Evolutionary conservation across 2,113 vertebrate genomes (phyloP).

Genomic region (Ptychochromis oligacanthus): DNA sequence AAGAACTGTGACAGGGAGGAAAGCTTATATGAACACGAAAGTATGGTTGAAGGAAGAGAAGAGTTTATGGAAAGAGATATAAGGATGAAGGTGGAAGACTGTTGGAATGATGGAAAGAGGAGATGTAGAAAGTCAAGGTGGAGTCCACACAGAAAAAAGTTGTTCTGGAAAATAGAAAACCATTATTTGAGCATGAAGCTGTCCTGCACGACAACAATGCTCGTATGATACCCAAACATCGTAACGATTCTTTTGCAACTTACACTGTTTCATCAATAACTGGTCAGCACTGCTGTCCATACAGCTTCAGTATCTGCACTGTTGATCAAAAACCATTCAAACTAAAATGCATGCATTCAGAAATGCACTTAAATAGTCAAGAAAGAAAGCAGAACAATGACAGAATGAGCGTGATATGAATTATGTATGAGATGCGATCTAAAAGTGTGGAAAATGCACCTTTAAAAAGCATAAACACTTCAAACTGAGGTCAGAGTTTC

Average conservation of each 20-base stretch:
- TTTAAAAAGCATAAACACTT: neutral
- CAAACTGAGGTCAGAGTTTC: neutral
- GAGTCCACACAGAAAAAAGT: rapidly evolving
- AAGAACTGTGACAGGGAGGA: conserved; percentile 2
- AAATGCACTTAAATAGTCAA: neutral
- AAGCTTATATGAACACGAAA: conserved; percentile 36
- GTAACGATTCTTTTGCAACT: neutral
- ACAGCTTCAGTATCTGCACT: neutral
- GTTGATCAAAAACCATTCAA: neutral
- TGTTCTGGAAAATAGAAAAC: neutral
- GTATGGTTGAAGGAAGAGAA: neutral
- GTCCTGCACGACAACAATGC: neutral
- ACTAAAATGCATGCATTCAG: neutral
- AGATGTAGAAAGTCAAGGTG: neutral
- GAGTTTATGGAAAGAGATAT: conserved; percentile 1
- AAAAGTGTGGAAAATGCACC: neutral
- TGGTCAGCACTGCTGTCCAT: neutral
- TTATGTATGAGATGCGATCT: neutral
- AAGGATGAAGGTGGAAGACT: neutral
- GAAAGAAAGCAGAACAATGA: neutral
- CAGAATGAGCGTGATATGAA: neutral
- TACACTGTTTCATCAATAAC: neutral
- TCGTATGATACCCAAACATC: neutral
- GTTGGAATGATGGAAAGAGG: neutral
- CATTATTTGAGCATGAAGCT: neutral